A percentile compares a stretch with the other conserved stretches of the same genome.
phyloP scores from a whole-genome alignment of 2,888 invertebrate genomes.

The Tyria jacobaeae region DNA sequence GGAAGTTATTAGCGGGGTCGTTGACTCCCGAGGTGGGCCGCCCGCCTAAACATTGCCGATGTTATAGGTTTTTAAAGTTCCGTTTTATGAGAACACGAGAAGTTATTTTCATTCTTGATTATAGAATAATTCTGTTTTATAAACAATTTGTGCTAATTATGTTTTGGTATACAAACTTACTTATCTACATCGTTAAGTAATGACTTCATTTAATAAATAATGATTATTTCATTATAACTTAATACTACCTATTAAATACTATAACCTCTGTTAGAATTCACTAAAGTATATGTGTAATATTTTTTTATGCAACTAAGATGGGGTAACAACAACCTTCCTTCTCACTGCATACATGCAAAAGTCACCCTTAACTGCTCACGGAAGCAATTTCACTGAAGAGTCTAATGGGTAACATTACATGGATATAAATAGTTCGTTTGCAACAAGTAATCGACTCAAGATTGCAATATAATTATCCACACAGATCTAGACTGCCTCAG shows the following conservation, averaged over 20 bases:
- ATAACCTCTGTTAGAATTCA: neutral
- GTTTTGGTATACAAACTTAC: neutral
- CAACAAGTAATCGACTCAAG: slow-evolving; percentile 37
- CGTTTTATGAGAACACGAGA: slow-evolving; percentile 21
- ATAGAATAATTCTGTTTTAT: slow-evolving; percentile 9
- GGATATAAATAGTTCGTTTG: slow-evolving; percentile 45
- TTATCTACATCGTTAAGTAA: neutral
- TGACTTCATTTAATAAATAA: neutral
- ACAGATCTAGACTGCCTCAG: slow-evolving; percentile 48
- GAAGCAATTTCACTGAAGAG: slow-evolving; percentile 12
- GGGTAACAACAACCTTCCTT: neutral
- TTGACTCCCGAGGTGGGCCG: slow-evolving; percentile 61
- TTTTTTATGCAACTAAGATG: neutral
- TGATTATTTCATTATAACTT: neutral
- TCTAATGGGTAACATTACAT: slow-evolving; percentile 31
- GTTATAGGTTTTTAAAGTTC: slow-evolving; percentile 48
- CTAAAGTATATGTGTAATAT: too few species aligned
- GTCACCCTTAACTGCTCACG: neutral
- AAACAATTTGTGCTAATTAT: slow-evolving; percentile 1
- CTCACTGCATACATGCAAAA: too few species aligned
- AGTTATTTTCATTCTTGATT: slow-evolving; percentile 20
- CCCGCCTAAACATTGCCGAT: slow-evolving; percentile 73
- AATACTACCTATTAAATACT: neutral
- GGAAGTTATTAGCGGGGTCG: slow-evolving; percentile 83
- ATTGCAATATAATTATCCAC: slow-evolving; percentile 53